phyloP scores from a whole-genome alignment of 2,113 vertebrate species.

The Cygnus atratus region DNA sequence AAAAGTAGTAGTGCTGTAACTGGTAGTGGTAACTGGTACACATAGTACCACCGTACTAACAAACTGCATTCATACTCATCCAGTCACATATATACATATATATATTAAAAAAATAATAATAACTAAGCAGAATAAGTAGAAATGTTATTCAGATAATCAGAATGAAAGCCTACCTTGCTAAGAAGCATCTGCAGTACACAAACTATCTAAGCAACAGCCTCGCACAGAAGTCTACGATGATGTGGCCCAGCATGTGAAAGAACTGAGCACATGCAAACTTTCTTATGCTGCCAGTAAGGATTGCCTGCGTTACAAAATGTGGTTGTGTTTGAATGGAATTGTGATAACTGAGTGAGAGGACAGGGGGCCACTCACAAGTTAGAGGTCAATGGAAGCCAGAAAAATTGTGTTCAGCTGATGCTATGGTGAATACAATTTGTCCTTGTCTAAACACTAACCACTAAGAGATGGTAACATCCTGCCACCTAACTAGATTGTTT shows the following conservation, averaged over 20 bases:
- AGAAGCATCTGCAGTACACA: neutral
- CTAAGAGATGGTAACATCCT: conserved; percentile 40
- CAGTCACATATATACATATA: neutral
- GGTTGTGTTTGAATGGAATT: conserved; percentile 38
- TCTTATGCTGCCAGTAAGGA: conserved; percentile 2
- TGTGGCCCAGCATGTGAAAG: neutral
- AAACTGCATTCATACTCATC: neutral
- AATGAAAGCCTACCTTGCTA: neutral
- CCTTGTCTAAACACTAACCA: conserved; percentile 61
- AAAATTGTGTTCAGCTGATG: conserved; percentile 59
- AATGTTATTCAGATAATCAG: neutral
- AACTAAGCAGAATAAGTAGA: neutral
- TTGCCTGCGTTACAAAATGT: conserved; percentile 30
- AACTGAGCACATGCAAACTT: neutral
- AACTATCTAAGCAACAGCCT: neutral
- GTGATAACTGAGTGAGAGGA: conserved; percentile 48
- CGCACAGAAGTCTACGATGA: neutral
- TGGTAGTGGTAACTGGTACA: neutral
- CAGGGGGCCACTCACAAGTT: conserved; percentile 32
- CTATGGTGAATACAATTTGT: conserved; percentile 57
- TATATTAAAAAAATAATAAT: no score
- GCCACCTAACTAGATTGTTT: conserved; percentile 52
- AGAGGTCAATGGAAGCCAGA: conserved; percentile 53
- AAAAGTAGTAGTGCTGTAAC: neutral
- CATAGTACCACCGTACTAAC: neutral